Base-by-base conservation (phyloP, 2,888 invertebrate species). In the Dasysyrphus albostriatus region DNA sequence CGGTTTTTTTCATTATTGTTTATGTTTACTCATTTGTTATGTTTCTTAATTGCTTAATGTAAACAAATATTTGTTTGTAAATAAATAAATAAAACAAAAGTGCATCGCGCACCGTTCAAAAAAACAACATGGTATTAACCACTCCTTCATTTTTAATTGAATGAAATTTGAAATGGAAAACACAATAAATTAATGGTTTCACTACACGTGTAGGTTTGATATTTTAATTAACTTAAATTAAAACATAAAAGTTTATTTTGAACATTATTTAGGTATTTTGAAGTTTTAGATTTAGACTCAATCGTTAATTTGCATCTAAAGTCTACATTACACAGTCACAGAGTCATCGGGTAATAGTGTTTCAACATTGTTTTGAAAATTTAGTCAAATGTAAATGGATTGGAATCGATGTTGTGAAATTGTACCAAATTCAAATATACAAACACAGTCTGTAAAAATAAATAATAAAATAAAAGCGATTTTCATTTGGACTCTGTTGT, bases 81-180 rank as follows among this genome's bases (percentile, higher is more conserved):
- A 49, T 49, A 37, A 9, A 47, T 47, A 12, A n/a, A 7, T 47
- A 61, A 5, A 19, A 44, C 19, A 37, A 34, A 1, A 12, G n/a
- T n/a, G 12, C 8, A 47, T 34, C 1, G 0, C 12, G 12, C 14
- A 14, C 5, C 4, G 5, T 29, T 12, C 10, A 59, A 39, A 37
- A 37, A 19, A 59, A 19, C n/a, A 29, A 19, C 42, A 34, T 14
- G 8, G 19, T 2, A 34, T 24, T 0, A 67, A 67, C 49, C 67
- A 49, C 67, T 67, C 67, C 67, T 49, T 49, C 14, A 19, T 12
- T 34, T 24, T 14, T 19, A 67, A 37, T 67, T 67, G 24, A 67
- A 67, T 14, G 49, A 37, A 32, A 49, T 19, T 32, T 47, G 6
- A 34, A 37, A 32, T 44, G n/a, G n/a, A 3, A 19, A 49, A 37